phyloP scores from a whole-genome alignment of 1,140 invertebrate genomes.

The Cyrtorhinus lividipennis region DNA sequence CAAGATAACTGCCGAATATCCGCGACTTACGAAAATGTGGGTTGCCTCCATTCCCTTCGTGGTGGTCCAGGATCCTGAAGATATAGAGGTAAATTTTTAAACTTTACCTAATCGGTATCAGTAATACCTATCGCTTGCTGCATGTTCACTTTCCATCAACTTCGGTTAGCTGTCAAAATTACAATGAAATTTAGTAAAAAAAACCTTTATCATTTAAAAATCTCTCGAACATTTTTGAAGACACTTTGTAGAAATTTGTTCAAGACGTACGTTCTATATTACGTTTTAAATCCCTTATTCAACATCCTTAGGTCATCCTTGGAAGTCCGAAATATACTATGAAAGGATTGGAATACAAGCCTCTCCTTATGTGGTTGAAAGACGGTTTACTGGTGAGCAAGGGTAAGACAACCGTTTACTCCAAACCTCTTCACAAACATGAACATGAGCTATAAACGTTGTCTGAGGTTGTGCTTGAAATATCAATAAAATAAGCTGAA shows the following conservation, averaged over 20 bases:
- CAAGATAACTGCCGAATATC: neutral
- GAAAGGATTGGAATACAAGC: slow-evolving; percentile 48
- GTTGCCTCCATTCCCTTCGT: neutral
- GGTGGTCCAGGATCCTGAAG: neutral
- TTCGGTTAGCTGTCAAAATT: no score
- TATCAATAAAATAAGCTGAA: no score
- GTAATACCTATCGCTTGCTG: neutral
- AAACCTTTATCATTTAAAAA: no score
- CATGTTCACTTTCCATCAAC: no score
- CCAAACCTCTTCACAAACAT: no score
- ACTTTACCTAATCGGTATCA: neutral
- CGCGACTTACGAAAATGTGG: neutral
- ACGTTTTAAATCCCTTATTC: no score
- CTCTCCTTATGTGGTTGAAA: slow-evolving; percentile 49
- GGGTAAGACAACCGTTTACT: slow-evolving; percentile 32
- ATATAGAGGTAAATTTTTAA: slow-evolving; percentile 2
- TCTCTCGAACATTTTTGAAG: no score
- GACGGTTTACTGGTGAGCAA: slow-evolving; percentile 47
- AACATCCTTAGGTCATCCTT: slow-evolving; percentile 29
- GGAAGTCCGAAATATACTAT: slow-evolving; percentile 37
- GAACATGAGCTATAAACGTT: no score
- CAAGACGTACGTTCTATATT: no score
- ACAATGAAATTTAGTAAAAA: no score
- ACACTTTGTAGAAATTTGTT: no score
- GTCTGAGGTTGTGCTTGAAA: no score